Conservation (phyloP, 2,888 invertebrate species). For the Nephrotoma guestfalica region DNA sequence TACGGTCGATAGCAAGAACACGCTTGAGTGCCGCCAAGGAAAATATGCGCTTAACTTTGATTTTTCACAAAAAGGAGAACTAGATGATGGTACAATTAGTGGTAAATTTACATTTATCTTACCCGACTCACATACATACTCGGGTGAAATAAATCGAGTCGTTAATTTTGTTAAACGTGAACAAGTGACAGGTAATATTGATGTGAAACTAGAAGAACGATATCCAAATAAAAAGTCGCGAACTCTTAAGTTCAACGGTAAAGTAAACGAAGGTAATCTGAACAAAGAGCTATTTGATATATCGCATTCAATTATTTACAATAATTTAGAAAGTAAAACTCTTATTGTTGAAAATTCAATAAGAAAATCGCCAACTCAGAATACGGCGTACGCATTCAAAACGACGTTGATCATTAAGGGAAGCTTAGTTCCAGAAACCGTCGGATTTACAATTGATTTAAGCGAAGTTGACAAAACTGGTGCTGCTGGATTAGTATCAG, state of each 20-base stretch:
- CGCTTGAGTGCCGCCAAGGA: constrained; percentile 18
- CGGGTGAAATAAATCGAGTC: constrained; percentile 24
- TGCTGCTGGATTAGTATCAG: constrained; percentile 11
- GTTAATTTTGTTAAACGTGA: constrained; percentile 27
- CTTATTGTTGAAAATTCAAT: constrained; percentile 25
- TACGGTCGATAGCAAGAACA: constrained; percentile 37
- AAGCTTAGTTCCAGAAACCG: constrained; percentile 23
- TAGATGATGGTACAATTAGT: constrained; percentile 20
- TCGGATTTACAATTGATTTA: constrained; percentile 21
- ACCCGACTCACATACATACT: constrained; percentile 25
- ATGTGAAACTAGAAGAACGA: constrained; percentile 34
- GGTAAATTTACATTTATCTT: constrained; percentile 18
- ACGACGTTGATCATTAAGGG: constrained; percentile 20
- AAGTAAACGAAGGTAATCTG: constrained; percentile 31
- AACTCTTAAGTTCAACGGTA: constrained; percentile 27
- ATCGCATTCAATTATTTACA: constrained; percentile 28
- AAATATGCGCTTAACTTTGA: constrained; percentile 29
- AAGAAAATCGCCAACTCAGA: constrained; percentile 28
- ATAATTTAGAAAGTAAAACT: constrained; percentile 35
- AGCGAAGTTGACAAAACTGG: constrained; percentile 13
- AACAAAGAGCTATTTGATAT: constrained; percentile 30
- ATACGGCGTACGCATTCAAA: constrained; percentile 11
- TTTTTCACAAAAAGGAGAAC: constrained; percentile 14
- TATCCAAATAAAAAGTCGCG: constrained; percentile 19
- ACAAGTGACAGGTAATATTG: constrained; percentile 31